These are phyloP conservation scores for Amphipoea lucens DNA, from an alignment of 2,888 invertebrate genomes.

Conservation along the genomic window DNA sequence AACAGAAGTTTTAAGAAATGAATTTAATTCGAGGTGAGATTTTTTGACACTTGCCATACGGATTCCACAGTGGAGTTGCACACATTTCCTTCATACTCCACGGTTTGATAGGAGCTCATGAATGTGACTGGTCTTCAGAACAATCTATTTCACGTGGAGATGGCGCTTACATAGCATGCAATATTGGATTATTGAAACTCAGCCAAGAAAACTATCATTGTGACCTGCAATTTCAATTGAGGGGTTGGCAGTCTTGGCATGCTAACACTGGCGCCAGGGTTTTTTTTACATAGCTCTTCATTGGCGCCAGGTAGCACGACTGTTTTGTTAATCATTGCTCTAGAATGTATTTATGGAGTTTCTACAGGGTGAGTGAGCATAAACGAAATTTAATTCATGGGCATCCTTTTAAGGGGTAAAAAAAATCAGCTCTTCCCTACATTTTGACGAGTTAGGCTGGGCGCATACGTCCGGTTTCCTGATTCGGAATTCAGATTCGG, in stretches of 20 bases:
- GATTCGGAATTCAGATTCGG: too few relatives aligned
- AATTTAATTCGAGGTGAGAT: not conserved
- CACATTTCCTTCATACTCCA: not conserved
- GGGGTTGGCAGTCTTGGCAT: constrained; percentile 31
- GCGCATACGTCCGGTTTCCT: too few relatives aligned
- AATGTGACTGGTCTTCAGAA: not conserved
- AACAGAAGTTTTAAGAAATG: not conserved
- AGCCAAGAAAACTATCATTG: constrained; percentile 27
- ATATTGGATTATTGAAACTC: constrained; percentile 31
- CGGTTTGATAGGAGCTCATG: not conserved
- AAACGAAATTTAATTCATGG: too few relatives aligned
- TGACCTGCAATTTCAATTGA: constrained; percentile 38
- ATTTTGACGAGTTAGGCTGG: too few relatives aligned
- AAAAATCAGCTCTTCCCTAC: too few relatives aligned
- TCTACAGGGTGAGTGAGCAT: too few relatives aligned
- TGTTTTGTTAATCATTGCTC: not conserved
- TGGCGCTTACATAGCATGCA: constrained; percentile 27
- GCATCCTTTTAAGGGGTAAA: too few relatives aligned
- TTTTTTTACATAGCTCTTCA: not conserved
- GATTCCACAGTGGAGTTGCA: not conserved
- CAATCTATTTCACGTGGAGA: not conserved
- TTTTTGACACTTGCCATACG: not conserved
- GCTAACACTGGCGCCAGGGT: constrained; percentile 18
- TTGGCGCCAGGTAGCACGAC: not conserved
- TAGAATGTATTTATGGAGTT: not conserved